These are phyloP conservation scores for Stylophora pistillata DNA, from an alignment of 64 coral and sea anemone species.

Conservation along the genomic window DNA sequence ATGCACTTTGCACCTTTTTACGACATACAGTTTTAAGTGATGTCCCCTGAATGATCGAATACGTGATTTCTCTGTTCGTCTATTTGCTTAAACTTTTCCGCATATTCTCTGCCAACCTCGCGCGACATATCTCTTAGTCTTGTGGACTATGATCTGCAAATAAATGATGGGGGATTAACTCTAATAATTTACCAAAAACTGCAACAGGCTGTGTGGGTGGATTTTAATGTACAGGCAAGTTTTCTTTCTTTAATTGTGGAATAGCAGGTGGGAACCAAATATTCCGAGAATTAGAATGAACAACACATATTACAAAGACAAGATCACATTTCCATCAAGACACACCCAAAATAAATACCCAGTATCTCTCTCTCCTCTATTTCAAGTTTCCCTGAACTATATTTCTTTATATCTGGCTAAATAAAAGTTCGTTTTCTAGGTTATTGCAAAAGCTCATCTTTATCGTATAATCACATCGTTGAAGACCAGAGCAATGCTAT, in stretches of 20 bases:
- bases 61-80: neutral
- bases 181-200: conserved; percentile 24
- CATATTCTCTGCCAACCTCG: neutral
- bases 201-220: conserved; percentile 36
- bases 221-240: conserved; percentile 5
- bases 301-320: neutral
- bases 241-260: neutral
- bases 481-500: neutral
- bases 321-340: neutral
- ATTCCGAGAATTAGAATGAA: neutral
- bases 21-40: neutral
- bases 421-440: too few relatives aligned
- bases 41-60: neutral
- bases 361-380: too few relatives aligned
- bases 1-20: neutral
- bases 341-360: neutral
- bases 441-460: too few relatives aligned
- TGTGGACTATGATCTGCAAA: neutral
- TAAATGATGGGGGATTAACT: neutral
- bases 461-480: too few relatives aligned
- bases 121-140: neutral
- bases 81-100: too few relatives aligned
- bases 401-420: too few relatives aligned
- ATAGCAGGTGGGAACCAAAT: neutral
- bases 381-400: too few relatives aligned